Base-by-base conservation (phyloP, 2,888 invertebrate species). In the Epirrita christyi region DNA sequence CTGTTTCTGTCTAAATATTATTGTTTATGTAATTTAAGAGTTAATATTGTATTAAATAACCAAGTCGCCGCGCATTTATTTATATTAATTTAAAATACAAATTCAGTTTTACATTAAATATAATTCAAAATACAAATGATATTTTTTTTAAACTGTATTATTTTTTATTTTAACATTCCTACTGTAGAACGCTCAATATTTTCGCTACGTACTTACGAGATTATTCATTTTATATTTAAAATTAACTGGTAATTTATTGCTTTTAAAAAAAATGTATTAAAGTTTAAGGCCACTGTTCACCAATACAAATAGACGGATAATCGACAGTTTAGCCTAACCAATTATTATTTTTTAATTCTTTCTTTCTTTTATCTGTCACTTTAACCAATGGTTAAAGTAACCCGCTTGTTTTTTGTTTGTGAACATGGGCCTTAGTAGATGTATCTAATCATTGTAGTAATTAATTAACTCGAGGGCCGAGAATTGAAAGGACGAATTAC, bases 131-230 rank as follows among this genome's bases (percentile, higher is more conserved):
- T 41, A 32, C 13, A 34, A 27, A n/a, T n/a, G n/a, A n/a, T n/a
- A n/a, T n/a, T n/a, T 28, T 27, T 8, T 11, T 21, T 6, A 10
- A 7, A 27, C 13, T 34, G 28, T 0, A 36, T 15, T 29, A 32
- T 43, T 29, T 21, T 42, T 21, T 34, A 15, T 27, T 52, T 60
- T 43, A 42, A 60, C 79, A 81, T 81, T 80, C 80, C 81, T 66
- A 42, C 53, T 56, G 32, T 34, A 27, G 29, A 63, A 60, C 58
- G 72, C 74, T 76, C 72, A 77, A 75, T 66, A 51, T 41, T 46
- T 52, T 56, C 55, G 46, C 54, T 70, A 78, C 75, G 80, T 83
- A 83, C 73, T 80, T 79, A 78, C 66, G 75, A 81, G 75, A 76
- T 76, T 76, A 66, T 56, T 51, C 63, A 63, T 61, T 53, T 45